Base-by-base conservation (phyloP, 2,113 vertebrate genomes). In the Trochalopteron elliotii region DNA sequence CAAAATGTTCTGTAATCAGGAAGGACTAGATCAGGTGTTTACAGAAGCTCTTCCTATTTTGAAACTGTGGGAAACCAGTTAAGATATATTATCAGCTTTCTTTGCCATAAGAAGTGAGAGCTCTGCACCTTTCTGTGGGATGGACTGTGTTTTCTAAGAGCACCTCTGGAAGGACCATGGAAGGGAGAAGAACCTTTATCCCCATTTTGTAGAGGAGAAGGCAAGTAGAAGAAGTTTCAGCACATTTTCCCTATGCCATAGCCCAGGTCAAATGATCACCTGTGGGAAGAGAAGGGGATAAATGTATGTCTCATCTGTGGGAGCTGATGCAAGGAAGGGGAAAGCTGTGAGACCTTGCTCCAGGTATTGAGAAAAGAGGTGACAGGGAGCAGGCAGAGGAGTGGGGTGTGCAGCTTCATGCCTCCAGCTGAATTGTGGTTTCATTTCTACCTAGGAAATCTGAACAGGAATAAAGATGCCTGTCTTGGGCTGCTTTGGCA, bases 131-230 rank as follows among this genome's bases (percentile, higher is more conserved):
- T 64, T 64, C 3, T 33, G 7, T 55, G 50, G 33, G 15, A 31
- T 25, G n/a, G 28, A 10, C 10, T 65, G 39, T 59, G 18, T 37
- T 82, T 79, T 79, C 28, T 65, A 55, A 53, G 55, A 67, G 16
- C 9, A 23, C 7, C 17, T 60, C 37, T 61, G 15, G 31, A 89
- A 83, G 71, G 37, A 72, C 23, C 7, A 20, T 0, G 0, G 28
- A 39, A 17, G 7, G 17, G 33, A 67, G 11, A 53, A 49, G 7
- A 61, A 15, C n/a, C 39, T 89, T 84, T 76, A 44, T 87, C 20
- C 31, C 7, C 14, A 9, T 76, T 72, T 61, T 55, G 35, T 35
- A 47, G 57, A 74, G 39, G 21, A 63, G 40, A 76, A 92, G 28
- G 27, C 56, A 64, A 40, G 28, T 67, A 37, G n/a, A 70, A 71